These are phyloP conservation scores for Tamandua tetradactyla DNA, from an alignment of 2,797 vertebrate genomes.

Conservation along the genomic window DNA sequence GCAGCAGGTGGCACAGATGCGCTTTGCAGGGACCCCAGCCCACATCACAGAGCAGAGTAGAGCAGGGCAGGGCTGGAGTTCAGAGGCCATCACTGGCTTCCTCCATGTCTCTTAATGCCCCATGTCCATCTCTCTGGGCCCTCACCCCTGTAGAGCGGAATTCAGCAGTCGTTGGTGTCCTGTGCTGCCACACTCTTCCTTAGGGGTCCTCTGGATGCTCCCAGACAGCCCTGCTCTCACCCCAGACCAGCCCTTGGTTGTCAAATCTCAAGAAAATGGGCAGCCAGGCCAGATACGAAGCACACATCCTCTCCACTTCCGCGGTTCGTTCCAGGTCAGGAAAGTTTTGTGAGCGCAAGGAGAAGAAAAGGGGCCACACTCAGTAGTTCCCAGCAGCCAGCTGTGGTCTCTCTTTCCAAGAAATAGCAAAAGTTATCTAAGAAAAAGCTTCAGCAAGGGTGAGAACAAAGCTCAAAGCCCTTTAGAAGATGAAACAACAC, in stretches of 20 bases:
- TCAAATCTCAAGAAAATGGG: neutral
- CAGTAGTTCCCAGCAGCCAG: neutral
- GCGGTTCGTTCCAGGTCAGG: neutral
- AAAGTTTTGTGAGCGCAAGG: neutral
- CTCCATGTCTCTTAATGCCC: too few species aligned
- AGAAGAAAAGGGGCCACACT: too few species aligned
- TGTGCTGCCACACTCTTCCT: accelerated
- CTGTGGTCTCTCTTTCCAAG: neutral
- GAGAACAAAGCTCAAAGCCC: neutral
- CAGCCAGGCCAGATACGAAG: neutral
- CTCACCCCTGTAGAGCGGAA: neutral
- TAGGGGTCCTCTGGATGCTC: neutral
- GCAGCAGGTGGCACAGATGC: neutral
- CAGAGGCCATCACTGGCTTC: neutral
- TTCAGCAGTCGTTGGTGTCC: neutral
- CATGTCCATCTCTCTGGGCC: accelerated
- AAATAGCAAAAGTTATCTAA: neutral
- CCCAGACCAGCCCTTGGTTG: neutral
- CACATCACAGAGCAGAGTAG: too few species aligned
- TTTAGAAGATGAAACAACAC: neutral
- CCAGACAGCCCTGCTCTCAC: neutral
- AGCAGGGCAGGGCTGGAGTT: neutral
- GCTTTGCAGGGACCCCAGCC: neutral
- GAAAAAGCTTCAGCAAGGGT: neutral
- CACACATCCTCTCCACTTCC: too few species aligned